phyloP scores from a whole-genome alignment of 1,140 invertebrate species.

The Proales similis region DNA sequence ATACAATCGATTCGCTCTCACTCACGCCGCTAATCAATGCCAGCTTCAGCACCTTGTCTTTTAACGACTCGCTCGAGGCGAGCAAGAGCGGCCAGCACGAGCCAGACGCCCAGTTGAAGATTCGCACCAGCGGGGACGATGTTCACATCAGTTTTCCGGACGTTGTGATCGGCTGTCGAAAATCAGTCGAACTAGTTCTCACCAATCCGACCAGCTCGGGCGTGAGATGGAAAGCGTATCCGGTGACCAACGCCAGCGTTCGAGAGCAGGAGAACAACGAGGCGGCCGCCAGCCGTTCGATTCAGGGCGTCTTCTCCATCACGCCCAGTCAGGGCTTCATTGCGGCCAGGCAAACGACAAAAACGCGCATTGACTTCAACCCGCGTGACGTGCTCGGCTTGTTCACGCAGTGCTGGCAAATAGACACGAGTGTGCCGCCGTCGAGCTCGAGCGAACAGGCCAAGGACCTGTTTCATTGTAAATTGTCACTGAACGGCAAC shows the following conservation, averaged over 20 bases:
- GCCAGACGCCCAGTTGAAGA: slow-evolving; percentile 6
- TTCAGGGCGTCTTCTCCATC: slow-evolving; percentile 12
- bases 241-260: slow-evolving; percentile 9
- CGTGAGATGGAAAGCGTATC: slow-evolving; percentile 33
- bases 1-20: slow-evolving; percentile 25
- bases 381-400: slow-evolving; percentile 15
- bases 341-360: slow-evolving; percentile 24
- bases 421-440: slow-evolving; percentile 25
- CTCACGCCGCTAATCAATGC: slow-evolving; percentile 28
- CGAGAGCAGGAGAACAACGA: slow-evolving; percentile 6
- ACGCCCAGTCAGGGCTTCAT: slow-evolving; percentile 11
- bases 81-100: neutral
- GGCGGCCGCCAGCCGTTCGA: slow-evolving; percentile 1
- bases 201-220: slow-evolving; percentile 16
- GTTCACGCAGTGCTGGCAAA: slow-evolving; percentile 30
- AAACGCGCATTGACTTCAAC: slow-evolving; percentile 30
- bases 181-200: slow-evolving; percentile 23
- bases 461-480: too few species aligned
- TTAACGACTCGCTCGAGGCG: neutral
- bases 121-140: slow-evolving; percentile 8
- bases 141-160: slow-evolving; percentile 18
- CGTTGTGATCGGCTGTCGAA: slow-evolving; percentile 9
- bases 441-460: too few species aligned
- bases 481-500: too few species aligned
- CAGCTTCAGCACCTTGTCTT: slow-evolving; percentile 19